These are phyloP conservation scores for Norana najaformis DNA, from an alignment of 2,888 invertebrate species.

Conservation along the genomic window DNA sequence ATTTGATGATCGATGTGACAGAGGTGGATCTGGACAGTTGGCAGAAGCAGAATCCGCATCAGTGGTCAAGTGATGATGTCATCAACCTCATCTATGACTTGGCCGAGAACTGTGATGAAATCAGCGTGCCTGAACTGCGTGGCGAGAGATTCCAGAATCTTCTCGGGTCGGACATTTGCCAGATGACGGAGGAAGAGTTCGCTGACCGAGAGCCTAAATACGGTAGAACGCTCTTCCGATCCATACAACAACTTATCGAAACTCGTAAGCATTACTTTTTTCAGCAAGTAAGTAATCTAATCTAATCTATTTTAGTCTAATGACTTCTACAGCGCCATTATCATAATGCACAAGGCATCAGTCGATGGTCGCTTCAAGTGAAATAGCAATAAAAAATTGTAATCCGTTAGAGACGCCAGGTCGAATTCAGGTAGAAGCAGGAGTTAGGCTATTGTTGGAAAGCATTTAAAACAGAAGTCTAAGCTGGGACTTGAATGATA, in stretches of 20 bases:
- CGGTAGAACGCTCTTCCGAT: not conserved
- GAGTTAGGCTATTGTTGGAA: no score
- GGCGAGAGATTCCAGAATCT: constrained; percentile 29
- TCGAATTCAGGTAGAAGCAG: no score
- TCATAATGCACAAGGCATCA: no score
- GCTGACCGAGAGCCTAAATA: constrained; percentile 23
- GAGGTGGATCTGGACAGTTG: constrained; percentile 14
- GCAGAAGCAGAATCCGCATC: constrained; percentile 19
- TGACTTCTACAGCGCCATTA: no score
- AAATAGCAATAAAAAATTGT: no score
- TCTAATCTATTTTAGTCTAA: no score
- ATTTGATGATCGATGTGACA: not conserved
- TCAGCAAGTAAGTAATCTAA: no score
- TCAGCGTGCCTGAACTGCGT: not conserved
- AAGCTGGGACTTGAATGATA: no score
- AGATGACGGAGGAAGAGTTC: constrained; percentile 18
- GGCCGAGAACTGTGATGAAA: not conserved
- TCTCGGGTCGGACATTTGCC: not conserved
- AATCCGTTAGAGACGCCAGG: no score
- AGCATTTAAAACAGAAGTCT: no score
- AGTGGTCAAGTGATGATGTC: constrained; percentile 24
- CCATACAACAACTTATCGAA: constrained; percentile 14
- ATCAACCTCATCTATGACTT: constrained; percentile 27
- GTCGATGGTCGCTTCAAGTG: no score
- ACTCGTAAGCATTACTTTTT: no score